phyloP scores from a whole-genome alignment of 2,113 vertebrate genomes.

The Patagioenas fasciata region DNA sequence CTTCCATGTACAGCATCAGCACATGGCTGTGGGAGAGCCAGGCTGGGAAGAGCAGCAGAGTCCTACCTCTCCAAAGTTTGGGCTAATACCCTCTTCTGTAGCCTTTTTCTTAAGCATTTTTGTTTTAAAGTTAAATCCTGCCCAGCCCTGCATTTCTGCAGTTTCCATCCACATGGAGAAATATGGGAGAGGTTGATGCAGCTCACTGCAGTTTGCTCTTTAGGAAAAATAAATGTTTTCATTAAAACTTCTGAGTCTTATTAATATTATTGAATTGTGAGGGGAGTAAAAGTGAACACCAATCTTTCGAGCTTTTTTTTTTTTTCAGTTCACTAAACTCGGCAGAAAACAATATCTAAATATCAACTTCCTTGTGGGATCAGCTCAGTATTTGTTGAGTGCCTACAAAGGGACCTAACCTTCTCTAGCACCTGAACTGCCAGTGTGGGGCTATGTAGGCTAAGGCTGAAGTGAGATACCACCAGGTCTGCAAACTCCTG shows the following conservation, averaged over 20 bases:
- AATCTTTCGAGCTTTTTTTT: background rate
- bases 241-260: background rate
- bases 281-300: background rate
- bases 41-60: background rate
- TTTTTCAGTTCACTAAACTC: background rate
- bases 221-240: background rate
- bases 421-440: background rate
- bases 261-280: background rate
- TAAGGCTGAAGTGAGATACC: background rate
- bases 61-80: background rate
- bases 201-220: background rate
- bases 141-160: background rate
- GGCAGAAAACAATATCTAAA: background rate
- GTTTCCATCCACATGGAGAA: background rate
- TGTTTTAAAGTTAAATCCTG: background rate
- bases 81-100: background rate
- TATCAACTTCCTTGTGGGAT: background rate
- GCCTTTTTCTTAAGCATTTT: background rate
- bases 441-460: background rate
- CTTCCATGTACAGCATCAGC: background rate
- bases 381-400: background rate
- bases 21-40: accelerated
- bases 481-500: background rate
- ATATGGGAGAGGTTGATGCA: background rate
- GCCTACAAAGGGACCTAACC: background rate